phyloP scores from a whole-genome alignment of 1,140 invertebrate species.

The Zaprionus capensis region DNA sequence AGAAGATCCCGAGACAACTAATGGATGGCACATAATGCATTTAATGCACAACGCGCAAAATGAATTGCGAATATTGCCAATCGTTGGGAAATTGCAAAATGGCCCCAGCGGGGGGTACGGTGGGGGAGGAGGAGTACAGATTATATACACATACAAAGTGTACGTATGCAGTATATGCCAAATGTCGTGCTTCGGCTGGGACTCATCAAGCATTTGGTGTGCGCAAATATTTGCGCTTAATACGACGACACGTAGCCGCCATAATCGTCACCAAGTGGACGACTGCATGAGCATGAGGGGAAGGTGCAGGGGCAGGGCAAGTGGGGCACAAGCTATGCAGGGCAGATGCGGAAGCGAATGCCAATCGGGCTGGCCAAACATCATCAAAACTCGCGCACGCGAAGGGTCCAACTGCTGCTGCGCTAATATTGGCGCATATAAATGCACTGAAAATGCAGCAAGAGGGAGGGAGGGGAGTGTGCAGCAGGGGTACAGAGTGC shows the following conservation, averaged over 20 bases:
- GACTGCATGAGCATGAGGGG: background rate
- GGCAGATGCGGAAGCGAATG: slow-evolving; percentile 15
- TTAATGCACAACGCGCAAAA: slow-evolving; percentile 58
- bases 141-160: background rate
- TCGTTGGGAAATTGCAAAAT: slow-evolving; percentile 45
- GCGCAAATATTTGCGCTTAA: slow-evolving; percentile 75
- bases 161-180: slow-evolving; percentile 28
- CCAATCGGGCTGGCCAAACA: slow-evolving; percentile 70
- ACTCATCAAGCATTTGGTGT: slow-evolving; percentile 65
- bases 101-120: background rate
- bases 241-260: slow-evolving; percentile 68
- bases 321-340: background rate
- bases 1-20: slow-evolving; percentile 51
- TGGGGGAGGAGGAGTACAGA: background rate
- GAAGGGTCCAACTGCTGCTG: slow-evolving; percentile 35
- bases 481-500: background rate
- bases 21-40: slow-evolving; percentile 73
- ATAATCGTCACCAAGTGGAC: slow-evolving; percentile 54
- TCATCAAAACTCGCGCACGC: slow-evolving; percentile 69
- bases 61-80: slow-evolving; percentile 41
- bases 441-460: slow-evolving; percentile 66
- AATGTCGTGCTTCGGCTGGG: slow-evolving; percentile 49
- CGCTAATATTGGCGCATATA: slow-evolving; percentile 79
- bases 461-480: background rate
- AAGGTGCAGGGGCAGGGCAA: background rate